Evolutionary conservation across 2,797 vertebrate genomes (phyloP), one percentile per base, ranked within the genome.

Genomic region (Rachycentron canadum): DNA sequence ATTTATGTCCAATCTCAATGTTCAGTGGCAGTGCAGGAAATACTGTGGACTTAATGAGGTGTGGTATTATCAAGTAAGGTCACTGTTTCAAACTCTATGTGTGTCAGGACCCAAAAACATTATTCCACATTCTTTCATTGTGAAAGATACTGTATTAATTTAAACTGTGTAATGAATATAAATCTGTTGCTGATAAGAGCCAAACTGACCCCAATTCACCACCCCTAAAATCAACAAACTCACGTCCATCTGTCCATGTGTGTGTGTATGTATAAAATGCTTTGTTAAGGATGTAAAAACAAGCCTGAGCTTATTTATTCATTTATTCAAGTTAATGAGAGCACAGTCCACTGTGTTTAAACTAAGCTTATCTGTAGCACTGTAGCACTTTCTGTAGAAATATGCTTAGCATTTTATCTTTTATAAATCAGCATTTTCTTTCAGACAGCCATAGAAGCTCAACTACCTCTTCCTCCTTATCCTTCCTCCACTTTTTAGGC

Each of bases 251-350:
- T 43, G 1, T 21, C 8, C 28, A 32, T 19, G 3, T 25, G 32
- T 26, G 26, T 80, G 25, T 52, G 13, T 65, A 17, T 52, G 1
- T 25, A 30, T 40, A n/a, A 69, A 30, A 62, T 43, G 5, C 23
- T 64, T 74, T 75, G 61, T 30, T 68, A 25, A 50, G 76, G 40
- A 76, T 79, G 1, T 47, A 30, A 84, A 79, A 90, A 83, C 79
- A 91, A 82, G 79, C 65, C 12, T 47, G 34, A 76, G 58, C 49
- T 81, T 76, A 85, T 79, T 67, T 83, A 56, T 32, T 69, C 25
- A 55, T 67, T 13, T 53, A 67, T n/a, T n/a, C n/a, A 81, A 83
- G 43, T 79, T 86, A 84, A 86, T 85, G 45, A 81, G 55, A 80
- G 28, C 50, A 74, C 79, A 90, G 89, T 90, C 79, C 85, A 69